Base-by-base conservation (phyloP, 64 coral and sea anemone genomes). In the Dendronephthya gigantea region DNA sequence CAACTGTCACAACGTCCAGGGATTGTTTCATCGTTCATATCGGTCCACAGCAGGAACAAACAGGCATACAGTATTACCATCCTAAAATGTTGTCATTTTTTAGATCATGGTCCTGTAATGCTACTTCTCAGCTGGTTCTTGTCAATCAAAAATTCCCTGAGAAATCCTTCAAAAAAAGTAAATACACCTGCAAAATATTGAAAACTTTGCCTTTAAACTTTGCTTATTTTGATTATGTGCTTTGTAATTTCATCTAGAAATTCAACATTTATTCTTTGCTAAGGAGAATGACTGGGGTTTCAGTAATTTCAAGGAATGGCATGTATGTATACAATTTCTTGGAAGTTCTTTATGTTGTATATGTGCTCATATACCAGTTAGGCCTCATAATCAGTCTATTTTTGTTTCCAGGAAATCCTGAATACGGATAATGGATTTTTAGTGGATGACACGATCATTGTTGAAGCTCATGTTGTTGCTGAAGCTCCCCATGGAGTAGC, bases 241-340 rank as follows among this genome's bases (percentile, higher is more conserved):
- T 50, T 49, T 37, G 2, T 69, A n/a, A n/a, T 69, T 81, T 48
- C 49, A 29, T 50, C 32, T 48, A 98, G 94, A 91, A 90, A 98
- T 98, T 83, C 90, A 92, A 45, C 94, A 98, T 89, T 79, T 98
- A 10, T 98, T 93, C 81, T 98, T 93, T 91, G 87, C 92, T 4
- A 98, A 98, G 82, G 94, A 98, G 65, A 98, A 98, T 90, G 94
- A 98, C 52, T 98, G 94, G 94, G 94, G 94, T 40, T 98, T 98
- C 1, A 98, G 94, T 81, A 92, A 98, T 85, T 98, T 98, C 90
- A 90, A 87, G 1, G 41, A 87, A 22, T 98, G 94, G 94, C 91
- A 50, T 87, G 94, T 98, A 93, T 93, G 94, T 94, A 62, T 62
- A n/a, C 12, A 62, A 19, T n/a, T n/a, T n/a, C n/a, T n/a, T 19